These are phyloP conservation scores for Chaetodon trifascialis DNA, from an alignment of 2,113 vertebrate genomes.

Conservation along the genomic window DNA sequence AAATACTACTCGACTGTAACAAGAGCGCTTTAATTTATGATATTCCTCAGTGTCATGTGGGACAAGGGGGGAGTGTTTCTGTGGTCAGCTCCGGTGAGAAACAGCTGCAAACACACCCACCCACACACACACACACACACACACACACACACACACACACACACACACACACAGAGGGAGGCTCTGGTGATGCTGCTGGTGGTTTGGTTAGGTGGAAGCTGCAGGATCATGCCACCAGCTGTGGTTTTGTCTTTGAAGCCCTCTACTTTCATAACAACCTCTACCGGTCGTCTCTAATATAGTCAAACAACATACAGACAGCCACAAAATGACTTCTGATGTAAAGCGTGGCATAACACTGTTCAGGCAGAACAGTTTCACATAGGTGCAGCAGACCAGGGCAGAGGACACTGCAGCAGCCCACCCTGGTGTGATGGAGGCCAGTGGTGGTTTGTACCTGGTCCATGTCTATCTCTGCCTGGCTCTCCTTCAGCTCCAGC, in stretches of 20 bases:
- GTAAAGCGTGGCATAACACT: conserved; percentile 30
- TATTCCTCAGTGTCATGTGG: conserved; percentile 55
- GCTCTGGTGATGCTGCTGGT: conserved; percentile 25
- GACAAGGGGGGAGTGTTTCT: conserved; percentile 63
- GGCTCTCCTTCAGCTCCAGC: conserved; percentile 83
- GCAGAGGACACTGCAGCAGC: background rate
- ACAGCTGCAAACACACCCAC: conserved; percentile 64
- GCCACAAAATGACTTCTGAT: conserved; percentile 28
- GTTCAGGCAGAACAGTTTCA: background rate
- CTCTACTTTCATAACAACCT: conserved; percentile 67
- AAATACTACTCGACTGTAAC: conserved; percentile 56
- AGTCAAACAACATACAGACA: conserved; percentile 48
- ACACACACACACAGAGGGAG: conserved; percentile 30
- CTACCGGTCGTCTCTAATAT: conserved; percentile 64
- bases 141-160: conserved; percentile 42
- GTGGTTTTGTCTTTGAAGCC: conserved; percentile 76
- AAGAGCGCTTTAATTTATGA: conserved; percentile 60
- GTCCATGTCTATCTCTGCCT: conserved; percentile 78
- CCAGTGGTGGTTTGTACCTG: conserved; percentile 83
- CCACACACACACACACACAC: conserved; percentile 27
- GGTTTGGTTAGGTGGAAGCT: conserved; percentile 60
- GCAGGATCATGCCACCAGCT: conserved; percentile 47
- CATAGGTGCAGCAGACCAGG: background rate
- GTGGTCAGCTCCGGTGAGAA: conserved; percentile 64
- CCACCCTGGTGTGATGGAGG: conserved; percentile 34